Evolutionary conservation across 1,140 invertebrate species (phyloP).

Genomic region (Vollenhovia emeryi): DNA sequence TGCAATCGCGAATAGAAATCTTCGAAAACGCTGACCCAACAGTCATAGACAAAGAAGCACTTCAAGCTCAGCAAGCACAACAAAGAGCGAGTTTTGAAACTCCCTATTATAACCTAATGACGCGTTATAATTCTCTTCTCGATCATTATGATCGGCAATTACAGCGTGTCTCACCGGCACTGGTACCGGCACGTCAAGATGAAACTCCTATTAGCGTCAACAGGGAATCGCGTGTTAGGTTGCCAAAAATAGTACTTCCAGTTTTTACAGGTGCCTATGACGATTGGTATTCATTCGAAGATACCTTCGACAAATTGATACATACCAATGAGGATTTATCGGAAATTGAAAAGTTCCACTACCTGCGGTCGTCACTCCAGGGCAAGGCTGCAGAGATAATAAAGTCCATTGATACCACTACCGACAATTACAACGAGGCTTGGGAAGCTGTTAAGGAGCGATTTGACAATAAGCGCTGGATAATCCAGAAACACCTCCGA

Average conservation of each 20-base stretch:
- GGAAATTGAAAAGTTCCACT: no score
- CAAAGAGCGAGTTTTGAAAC: neutral
- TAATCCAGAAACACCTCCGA: no score
- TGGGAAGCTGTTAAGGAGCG: no score
- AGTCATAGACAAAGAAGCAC: neutral
- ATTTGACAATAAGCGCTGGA: no score
- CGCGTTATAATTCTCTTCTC: neutral
- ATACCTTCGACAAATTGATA: neutral
- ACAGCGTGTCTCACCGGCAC: no score
- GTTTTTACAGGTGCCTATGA: neutral
- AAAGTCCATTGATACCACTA: no score
- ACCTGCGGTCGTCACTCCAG: no score
- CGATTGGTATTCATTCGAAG: neutral
- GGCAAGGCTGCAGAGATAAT: no score
- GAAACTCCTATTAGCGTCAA: neutral
- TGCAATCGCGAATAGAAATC: neutral
- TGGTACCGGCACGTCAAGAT: no score
- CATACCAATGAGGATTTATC: neutral
- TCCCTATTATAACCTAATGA: neutral
- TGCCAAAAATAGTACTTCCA: neutral
- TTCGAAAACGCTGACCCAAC: neutral
- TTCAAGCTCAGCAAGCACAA: neutral
- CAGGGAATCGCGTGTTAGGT: neutral
- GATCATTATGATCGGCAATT: neutral
- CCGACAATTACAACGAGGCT: no score